Evolutionary conservation across 2,888 invertebrate genomes (phyloP), one percentile per base, ranked within the genome.

Genomic region (Stenoptilia bipunctidactyla): DNA sequence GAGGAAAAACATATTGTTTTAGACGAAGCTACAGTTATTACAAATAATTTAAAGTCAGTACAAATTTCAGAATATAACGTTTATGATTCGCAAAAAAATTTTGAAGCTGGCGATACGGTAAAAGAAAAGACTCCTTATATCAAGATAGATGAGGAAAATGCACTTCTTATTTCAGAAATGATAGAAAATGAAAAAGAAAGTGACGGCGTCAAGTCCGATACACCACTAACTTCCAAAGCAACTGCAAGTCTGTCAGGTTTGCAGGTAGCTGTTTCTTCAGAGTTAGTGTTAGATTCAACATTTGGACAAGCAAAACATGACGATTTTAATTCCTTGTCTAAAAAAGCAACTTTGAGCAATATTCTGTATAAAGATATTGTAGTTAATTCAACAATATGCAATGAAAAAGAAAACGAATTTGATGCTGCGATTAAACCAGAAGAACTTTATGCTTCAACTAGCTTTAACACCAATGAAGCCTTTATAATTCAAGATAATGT

Each of bases 371-470:
- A 86, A 56, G 85, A 87, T 54, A 45, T 90, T 20, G 56, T 85
- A 15, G 71, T 84, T 34, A 83, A 76, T 35, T 86, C 88, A 53
- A 77, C 86, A 12, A 68, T 85, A 45, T 59, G 59, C 15, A 85
- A 79, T 45, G 90, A 91, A 73, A 82, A 77, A 45, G 90, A 90
- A 77, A 67, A 58, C 37, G 37, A 14, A 15, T 45, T 70, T 44
- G 42, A 58, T 40, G 37, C 45, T 34, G 38, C 47, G 27, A 40
- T 40, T 1, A 51, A 48, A 44, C 61, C 66, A 3, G 60, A 50
- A 40, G 41, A 52, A 13, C 55, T 45, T 15, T 48, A 51, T 35
- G 73, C 74, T 13, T 49, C 51, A 10, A 38, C 61, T 1, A 61
- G 61, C 43, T 45, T 77, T 34, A 64, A 70, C 50, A 60, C 73